Base-by-base conservation (phyloP, 2,113 vertebrate genomes). In the Dascyllus trimaculatus region DNA sequence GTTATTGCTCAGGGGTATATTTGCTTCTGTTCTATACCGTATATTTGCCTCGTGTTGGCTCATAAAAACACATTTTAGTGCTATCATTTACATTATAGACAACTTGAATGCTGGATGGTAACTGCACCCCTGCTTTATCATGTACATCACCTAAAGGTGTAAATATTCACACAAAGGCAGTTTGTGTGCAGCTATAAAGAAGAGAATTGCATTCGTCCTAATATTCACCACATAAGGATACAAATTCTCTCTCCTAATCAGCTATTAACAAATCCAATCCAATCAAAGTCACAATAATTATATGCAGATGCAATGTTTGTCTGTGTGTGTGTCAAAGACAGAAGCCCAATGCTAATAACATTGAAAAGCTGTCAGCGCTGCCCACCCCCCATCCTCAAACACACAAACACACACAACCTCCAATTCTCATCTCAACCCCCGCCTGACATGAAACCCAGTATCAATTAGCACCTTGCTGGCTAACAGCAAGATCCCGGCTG, bases 401-500 rank as follows among this genome's bases (percentile, higher is more conserved):
- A 74, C 46, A 75, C n/a, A 40, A 58, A 78, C 18, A 26, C 48
- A 65, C 3, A 63, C 29, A 56, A 43, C 77, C 18, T 64, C 24
- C 45, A 18, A 52, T 67, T 85, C 38, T 71, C 65, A 67, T 53
- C 65, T 72, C 68, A 73, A 48, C 58, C 75, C 58, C 70, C 56
- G 66, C 56, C 19, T 48, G 2, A 81, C 3, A 4, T 75, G 78
- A 78, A 84, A 81, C 76, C 51, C 84, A 78, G 75, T 71, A 85
- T 89, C 89, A 92, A 89, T 94, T 92, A 94, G 77, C 85, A 87
- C 90, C 85, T 91, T 67, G 81, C 81, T 88, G 86, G 59, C 80
- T 54, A 89, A 87, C 81, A 82, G 74, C 10, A 0, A 63, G 52
- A 66, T 40, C 43, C 53, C 61, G 52, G 11, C 69, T 70, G 59